Percentiles rank a stretch among this genome's conserved stretches.
These are phyloP conservation scores for Hypotaenidia okinawae DNA, from an alignment of 2,797 vertebrate genomes.

Conservation along the genomic window DNA sequence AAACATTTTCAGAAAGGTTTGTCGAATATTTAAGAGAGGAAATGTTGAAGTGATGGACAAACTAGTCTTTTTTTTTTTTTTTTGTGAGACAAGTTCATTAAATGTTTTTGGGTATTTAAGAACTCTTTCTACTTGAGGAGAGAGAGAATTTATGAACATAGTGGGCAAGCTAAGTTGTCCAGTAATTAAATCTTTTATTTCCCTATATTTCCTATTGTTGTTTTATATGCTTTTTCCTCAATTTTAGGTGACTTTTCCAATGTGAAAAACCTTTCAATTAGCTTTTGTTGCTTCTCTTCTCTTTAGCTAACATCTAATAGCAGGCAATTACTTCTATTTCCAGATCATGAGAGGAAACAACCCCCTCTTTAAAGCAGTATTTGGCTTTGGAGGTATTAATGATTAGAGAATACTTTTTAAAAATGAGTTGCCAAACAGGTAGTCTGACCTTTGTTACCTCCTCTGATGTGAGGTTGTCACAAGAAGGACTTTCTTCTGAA, in stretches of 20 bases:
- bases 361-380: neutral
- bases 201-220: neutral
- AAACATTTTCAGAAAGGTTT: neutral
- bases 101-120: neutral
- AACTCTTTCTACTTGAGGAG: neutral
- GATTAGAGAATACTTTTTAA: neutral
- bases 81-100: neutral
- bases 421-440: neutral
- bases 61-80: neutral
- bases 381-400: neutral
- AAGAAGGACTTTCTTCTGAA: neutral
- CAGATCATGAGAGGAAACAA: neutral
- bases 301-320: neutral
- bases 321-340: neutral
- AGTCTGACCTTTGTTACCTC: neutral
- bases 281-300: neutral
- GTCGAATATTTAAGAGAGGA: neutral
- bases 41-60: neutral
- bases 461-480: neutral
- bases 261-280: neutral
- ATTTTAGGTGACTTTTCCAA: neutral
- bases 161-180: neutral
- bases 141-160: neutral
- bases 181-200: neutral
- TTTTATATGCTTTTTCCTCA: neutral